A percentile compares a stretch with the other conserved stretches of the same genome.
Evolutionary conservation across 2,797 vertebrate genomes (phyloP).

Genomic region (Sylvia borin): DNA sequence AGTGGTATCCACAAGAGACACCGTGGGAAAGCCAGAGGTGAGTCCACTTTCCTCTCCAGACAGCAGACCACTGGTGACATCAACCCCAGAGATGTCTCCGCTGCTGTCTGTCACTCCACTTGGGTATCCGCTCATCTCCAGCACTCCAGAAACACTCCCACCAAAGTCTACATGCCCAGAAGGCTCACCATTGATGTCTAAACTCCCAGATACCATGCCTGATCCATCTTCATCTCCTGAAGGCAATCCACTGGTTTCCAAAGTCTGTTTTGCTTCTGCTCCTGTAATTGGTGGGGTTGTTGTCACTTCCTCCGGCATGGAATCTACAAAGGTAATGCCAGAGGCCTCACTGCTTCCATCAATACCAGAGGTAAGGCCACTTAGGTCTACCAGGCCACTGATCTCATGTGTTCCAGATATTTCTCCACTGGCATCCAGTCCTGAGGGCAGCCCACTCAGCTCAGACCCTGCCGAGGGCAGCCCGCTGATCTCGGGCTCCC

Average conservation of each 20-base stretch:
- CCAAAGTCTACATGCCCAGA: slow-evolving; percentile 75
- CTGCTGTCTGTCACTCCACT: slow-evolving; percentile 76
- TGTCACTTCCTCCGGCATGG: slow-evolving; percentile 74
- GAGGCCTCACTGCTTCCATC: slow-evolving; percentile 73
- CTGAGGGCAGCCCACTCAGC: slow-evolving; percentile 68
- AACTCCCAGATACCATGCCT: slow-evolving; percentile 71
- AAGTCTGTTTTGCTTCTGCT: slow-evolving; percentile 77
- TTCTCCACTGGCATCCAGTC: slow-evolving; percentile 66
- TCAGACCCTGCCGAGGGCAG: slow-evolving; percentile 48
- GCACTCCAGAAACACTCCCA: slow-evolving; percentile 69
- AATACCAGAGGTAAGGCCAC: slow-evolving; percentile 57
- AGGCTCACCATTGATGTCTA: slow-evolving; percentile 72
- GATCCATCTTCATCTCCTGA: slow-evolving; percentile 69
- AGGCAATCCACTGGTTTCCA: slow-evolving; percentile 77
- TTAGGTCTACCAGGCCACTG: slow-evolving; percentile 59
- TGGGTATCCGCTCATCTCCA: slow-evolving; percentile 65
- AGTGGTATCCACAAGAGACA: slow-evolving; percentile 77
- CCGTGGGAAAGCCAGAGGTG: slow-evolving; percentile 69
- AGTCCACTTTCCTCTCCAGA: slow-evolving; percentile 80
- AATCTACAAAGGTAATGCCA: slow-evolving; percentile 77
- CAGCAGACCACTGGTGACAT: slow-evolving; percentile 66
- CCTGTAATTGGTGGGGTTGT: slow-evolving; percentile 28
- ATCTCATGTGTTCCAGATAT: slow-evolving; percentile 69
- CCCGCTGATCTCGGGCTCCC: slow-evolving; percentile 42
- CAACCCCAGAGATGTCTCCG: slow-evolving; percentile 69